phyloP scores from a whole-genome alignment of 2,797 vertebrate genomes.

The Liasis olivaceus region DNA sequence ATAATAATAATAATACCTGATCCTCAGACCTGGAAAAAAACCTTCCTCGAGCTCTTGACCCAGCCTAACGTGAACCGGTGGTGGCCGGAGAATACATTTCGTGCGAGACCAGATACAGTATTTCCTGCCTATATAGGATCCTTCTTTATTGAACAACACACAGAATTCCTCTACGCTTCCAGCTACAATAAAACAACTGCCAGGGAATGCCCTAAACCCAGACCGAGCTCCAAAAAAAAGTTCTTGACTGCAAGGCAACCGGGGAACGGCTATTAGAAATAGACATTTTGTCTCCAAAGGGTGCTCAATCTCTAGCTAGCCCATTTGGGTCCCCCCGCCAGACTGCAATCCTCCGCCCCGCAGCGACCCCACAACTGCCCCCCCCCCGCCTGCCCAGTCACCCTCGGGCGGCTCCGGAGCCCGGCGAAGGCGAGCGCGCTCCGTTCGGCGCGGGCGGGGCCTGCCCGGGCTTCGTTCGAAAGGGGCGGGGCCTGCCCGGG shows the following conservation, averaged over 20 bases:
- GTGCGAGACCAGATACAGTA: no score
- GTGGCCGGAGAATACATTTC: no score
- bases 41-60: background rate
- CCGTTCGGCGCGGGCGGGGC: background rate
- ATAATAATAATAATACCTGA: background rate
- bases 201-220: background rate
- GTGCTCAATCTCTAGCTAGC: background rate
- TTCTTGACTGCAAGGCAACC: background rate
- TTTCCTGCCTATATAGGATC: no score
- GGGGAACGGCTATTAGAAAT: background rate
- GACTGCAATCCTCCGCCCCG: no score
- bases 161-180: background rate
- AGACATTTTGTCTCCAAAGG: no score
- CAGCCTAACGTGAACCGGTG: background rate
- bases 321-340: background rate
- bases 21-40: background rate
- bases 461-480: slow-evolving; percentile 47
- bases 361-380: background rate
- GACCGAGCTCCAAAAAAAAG: background rate
- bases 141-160: background rate
- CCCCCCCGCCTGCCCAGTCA: slow-evolving; percentile 37
- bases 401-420: background rate
- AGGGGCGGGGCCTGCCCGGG: slow-evolving; percentile 59
- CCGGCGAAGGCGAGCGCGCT: background rate
- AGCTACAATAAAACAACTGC: background rate